These are phyloP conservation scores for Salticus scenicus DNA, from an alignment of 2,888 invertebrate species.

Conservation along the genomic window DNA sequence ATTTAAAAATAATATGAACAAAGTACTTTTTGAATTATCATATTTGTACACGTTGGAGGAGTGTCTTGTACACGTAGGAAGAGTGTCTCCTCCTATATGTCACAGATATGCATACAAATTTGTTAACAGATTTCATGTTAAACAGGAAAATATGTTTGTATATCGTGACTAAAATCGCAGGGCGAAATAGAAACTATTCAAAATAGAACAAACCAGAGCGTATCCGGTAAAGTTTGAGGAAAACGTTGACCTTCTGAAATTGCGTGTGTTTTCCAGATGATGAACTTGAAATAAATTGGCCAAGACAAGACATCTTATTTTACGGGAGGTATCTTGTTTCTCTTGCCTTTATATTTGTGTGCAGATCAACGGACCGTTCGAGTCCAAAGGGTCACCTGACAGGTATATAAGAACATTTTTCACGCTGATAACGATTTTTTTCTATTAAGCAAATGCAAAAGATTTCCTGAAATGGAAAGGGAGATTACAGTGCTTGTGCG, in stretches of 20 bases:
- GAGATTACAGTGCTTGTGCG: too few relatives aligned
- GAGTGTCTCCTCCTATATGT: too few relatives aligned
- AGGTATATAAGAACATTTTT: slow-evolving; percentile 33
- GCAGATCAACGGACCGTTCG: slow-evolving; percentile 19
- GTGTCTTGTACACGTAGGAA: too few relatives aligned
- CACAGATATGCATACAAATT: too few relatives aligned
- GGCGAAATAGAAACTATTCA: neutral
- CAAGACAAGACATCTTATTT: slow-evolving; percentile 4
- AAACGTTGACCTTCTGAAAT: slow-evolving; percentile 51
- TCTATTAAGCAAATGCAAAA: neutral
- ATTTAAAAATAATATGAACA: too few relatives aligned
- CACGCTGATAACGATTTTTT: neutral
- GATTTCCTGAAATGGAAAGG: too few relatives aligned
- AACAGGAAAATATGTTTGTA: too few relatives aligned
- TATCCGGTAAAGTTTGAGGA: slow-evolving; percentile 45
- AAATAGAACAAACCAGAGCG: slow-evolving; percentile 46
- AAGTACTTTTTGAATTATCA: too few relatives aligned
- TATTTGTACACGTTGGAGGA: too few relatives aligned
- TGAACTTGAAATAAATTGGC: neutral
- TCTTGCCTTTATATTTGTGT: neutral
- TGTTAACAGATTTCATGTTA: too few relatives aligned
- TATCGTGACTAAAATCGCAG: neutral
- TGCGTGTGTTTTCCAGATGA: slow-evolving; percentile 25
- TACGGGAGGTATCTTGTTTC: slow-evolving; percentile 10
- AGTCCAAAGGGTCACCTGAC: slow-evolving; percentile 33